A percentile compares a stretch with the other conserved stretches of the same genome.
phyloP scores from a whole-genome alignment of 2,113 vertebrate genomes.

The Proteles cristata region DNA sequence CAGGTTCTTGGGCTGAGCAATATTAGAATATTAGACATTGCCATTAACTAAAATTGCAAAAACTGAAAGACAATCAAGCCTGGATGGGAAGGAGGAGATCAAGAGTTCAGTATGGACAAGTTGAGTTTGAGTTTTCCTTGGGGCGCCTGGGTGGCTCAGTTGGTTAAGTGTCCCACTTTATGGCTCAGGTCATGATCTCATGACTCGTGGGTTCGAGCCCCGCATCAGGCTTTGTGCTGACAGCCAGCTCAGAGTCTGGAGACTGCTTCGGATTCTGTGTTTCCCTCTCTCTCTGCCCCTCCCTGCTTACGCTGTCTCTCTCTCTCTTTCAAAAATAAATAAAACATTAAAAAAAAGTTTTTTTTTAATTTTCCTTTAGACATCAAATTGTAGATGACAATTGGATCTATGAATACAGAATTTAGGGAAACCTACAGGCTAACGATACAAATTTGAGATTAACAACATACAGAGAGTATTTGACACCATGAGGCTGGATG shows the following conservation, averaged over 20 bases:
- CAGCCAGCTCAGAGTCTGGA: too few relatives aligned
- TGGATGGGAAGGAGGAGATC: neutral
- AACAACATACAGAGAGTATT: neutral
- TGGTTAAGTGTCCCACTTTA: too few relatives aligned
- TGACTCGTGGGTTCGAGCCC: too few relatives aligned
- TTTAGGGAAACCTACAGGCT: neutral
- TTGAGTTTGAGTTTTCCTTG: neutral
- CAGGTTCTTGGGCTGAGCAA: neutral
- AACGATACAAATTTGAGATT: neutral
- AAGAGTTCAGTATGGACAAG: neutral
- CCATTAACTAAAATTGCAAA: neutral
- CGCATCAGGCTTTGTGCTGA: too few relatives aligned
- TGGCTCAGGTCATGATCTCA: too few relatives aligned
- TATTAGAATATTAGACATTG: neutral
- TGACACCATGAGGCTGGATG: neutral
- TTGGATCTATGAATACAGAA: neutral
- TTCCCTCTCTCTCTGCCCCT: too few relatives aligned
- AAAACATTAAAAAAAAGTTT: too few relatives aligned
- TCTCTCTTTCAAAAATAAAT: too few relatives aligned
- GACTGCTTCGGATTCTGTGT: too few relatives aligned
- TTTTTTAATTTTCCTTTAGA: neutral
- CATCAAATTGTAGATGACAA: neutral
- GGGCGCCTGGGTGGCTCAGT: too few relatives aligned
- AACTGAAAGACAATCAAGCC: neutral
- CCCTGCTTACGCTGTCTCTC: too few relatives aligned